Evolutionary conservation across 2,113 vertebrate genomes (phyloP).

Genomic region (Baryphthengus martii): DNA sequence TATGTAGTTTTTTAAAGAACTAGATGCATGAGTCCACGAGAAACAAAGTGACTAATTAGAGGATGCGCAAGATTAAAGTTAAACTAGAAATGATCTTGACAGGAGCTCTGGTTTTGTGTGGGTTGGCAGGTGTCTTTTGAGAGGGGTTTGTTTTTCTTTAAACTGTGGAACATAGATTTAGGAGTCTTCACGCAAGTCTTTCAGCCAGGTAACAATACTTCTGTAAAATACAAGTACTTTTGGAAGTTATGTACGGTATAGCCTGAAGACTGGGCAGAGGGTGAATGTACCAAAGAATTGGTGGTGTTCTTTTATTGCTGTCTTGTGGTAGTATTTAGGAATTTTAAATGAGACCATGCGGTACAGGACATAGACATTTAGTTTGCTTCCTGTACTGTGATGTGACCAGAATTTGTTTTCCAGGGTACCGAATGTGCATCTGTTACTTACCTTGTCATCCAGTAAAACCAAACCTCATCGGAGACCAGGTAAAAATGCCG

Average conservation of each 20-base stretch:
- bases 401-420: constrained; percentile 25
- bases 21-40: background rate
- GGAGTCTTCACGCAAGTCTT: background rate
- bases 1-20: background rate
- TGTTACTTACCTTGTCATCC: constrained; percentile 90
- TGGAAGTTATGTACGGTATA: background rate
- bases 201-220: background rate
- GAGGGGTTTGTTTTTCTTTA: background rate
- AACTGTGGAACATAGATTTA: background rate
- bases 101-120: background rate
- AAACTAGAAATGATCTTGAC: background rate
- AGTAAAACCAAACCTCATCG: constrained; percentile 78
- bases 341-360: background rate
- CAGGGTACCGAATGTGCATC: constrained; percentile 96
- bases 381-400: background rate
- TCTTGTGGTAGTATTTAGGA: background rate
- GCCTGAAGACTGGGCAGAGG: background rate
- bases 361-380: background rate
- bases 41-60: background rate
- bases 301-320: background rate
- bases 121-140: background rate
- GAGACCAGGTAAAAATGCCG: constrained; percentile 80
- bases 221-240: background rate
- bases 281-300: background rate
- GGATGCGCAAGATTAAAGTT: background rate